Evolutionary conservation across 2,888 invertebrate species (phyloP).

Genomic region (Copidosoma aretas): DNA sequence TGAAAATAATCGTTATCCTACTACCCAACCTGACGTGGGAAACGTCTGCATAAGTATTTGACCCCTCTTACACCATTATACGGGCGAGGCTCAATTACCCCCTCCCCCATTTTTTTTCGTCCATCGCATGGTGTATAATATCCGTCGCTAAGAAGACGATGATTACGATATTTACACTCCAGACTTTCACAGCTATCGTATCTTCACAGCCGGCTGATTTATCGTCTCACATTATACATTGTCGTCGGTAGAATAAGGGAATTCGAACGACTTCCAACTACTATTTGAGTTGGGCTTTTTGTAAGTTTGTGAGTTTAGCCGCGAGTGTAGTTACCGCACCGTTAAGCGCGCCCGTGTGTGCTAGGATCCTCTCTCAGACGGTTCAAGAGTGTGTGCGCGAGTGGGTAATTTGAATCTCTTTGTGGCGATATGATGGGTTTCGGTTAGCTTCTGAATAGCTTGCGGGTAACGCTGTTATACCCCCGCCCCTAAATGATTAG

Average conservation of each 20-base stretch:
- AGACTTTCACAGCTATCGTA: neutral
- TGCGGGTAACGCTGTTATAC: too few species aligned
- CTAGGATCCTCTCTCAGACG: too few species aligned
- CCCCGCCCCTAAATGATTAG: conserved; percentile 16
- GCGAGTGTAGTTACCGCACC: neutral
- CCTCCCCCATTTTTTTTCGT: neutral
- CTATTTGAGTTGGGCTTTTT: neutral
- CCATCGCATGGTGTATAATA: neutral
- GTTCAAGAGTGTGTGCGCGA: neutral
- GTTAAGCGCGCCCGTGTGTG: neutral
- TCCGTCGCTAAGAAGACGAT: neutral
- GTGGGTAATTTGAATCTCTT: conserved; percentile 1
- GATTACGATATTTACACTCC: neutral
- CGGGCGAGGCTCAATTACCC: conserved; percentile 9
- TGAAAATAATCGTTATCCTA: neutral
- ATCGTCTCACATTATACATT: neutral
- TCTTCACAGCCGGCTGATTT: neutral
- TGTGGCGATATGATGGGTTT: conserved; percentile 3
- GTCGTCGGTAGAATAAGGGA: too few species aligned
- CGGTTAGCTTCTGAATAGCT: conserved; percentile 5
- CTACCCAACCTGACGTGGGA: too few species aligned
- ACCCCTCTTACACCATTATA: neutral
- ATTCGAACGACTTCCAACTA: neutral
- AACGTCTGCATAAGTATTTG: conserved; percentile 30
- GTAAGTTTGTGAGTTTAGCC: neutral